Percentiles rank a stretch among this genome's conserved stretches.
These are phyloP conservation scores for Parapsyche elsis DNA, from an alignment of 1,140 invertebrate species.

Conservation along the genomic window DNA sequence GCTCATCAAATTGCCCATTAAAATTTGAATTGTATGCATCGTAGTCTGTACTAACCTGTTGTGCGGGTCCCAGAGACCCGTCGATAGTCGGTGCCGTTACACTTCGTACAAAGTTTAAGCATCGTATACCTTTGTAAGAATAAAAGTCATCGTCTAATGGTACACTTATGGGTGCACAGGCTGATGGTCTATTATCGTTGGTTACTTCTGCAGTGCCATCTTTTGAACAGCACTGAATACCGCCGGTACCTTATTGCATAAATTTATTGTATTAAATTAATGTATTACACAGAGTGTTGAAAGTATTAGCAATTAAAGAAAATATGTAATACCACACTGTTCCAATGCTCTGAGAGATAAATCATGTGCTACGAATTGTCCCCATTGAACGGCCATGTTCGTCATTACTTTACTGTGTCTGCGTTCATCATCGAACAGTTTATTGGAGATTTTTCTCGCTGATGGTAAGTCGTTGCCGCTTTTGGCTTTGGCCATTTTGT, in stretches of 20 bases:
- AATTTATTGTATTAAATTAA: background rate
- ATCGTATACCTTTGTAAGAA: constrained; percentile 69
- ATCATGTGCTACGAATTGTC: constrained; percentile 72
- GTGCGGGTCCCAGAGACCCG: constrained; percentile 79
- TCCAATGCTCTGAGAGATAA: constrained; percentile 64
- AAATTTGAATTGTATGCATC: background rate
- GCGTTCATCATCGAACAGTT: constrained; percentile 11
- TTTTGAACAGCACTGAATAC: constrained; percentile 67
- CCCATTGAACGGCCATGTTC: constrained; percentile 63
- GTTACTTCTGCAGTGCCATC: constrained; percentile 62
- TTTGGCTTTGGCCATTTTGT: constrained; percentile 46
- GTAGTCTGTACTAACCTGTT: constrained; percentile 70
- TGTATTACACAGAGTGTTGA: too few species aligned
- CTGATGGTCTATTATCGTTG: constrained; percentile 60
- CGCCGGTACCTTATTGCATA: constrained; percentile 62
- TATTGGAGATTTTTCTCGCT: constrained; percentile 38
- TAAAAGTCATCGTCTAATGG: constrained; percentile 74
- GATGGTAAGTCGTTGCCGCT: constrained; percentile 48
- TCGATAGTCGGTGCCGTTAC: constrained; percentile 74
- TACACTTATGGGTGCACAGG: constrained; percentile 76
- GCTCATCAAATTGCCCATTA: background rate
- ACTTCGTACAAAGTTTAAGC: constrained; percentile 71
- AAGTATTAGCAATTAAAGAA: too few species aligned
- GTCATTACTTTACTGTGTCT: constrained; percentile 5
- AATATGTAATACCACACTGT: constrained; percentile 59